Conservation (phyloP, 2,797 vertebrate species). For the Phalanger gymnotis region DNA sequence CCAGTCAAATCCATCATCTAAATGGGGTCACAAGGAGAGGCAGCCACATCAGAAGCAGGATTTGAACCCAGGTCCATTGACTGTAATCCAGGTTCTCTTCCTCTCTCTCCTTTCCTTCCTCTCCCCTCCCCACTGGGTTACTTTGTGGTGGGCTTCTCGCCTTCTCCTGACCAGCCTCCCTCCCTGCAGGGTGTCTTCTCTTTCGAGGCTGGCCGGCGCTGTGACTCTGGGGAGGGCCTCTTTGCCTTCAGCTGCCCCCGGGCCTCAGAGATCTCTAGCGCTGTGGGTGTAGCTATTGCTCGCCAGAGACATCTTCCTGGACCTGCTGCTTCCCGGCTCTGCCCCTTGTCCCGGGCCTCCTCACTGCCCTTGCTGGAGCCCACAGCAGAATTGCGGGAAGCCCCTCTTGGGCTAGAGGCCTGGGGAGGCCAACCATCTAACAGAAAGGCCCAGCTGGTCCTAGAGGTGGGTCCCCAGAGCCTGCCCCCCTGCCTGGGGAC, state of each 20-base stretch:
- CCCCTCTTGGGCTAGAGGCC: not conserved
- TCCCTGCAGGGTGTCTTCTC: slow-evolving; percentile 87
- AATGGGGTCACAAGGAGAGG: not conserved
- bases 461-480: slow-evolving; percentile 57
- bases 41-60: not conserved
- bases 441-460: not conserved
- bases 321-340: slow-evolving; percentile 18
- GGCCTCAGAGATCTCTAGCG: slow-evolving; percentile 84
- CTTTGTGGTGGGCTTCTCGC: not conserved
- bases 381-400: slow-evolving; percentile 47
- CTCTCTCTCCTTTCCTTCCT: not conserved
- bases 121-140: not conserved
- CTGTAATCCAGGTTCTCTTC: not conserved
- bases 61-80: not conserved
- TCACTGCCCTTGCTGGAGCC: slow-evolving; percentile 51
- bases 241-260: slow-evolving; percentile 89
- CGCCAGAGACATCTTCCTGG: slow-evolving; percentile 74
- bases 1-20: not conserved
- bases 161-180: not conserved
- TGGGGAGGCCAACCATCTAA: not conserved
- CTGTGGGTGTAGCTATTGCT: slow-evolving; percentile 79
- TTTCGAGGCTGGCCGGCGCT: slow-evolving; percentile 92
- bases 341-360: slow-evolving; percentile 63
- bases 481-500: slow-evolving; percentile 20
- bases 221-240: slow-evolving; percentile 90